Percentiles rank a stretch among this genome's conserved stretches.
phyloP scores from a whole-genome alignment of 2,113 vertebrate species.

The Phasianus colchicus region DNA sequence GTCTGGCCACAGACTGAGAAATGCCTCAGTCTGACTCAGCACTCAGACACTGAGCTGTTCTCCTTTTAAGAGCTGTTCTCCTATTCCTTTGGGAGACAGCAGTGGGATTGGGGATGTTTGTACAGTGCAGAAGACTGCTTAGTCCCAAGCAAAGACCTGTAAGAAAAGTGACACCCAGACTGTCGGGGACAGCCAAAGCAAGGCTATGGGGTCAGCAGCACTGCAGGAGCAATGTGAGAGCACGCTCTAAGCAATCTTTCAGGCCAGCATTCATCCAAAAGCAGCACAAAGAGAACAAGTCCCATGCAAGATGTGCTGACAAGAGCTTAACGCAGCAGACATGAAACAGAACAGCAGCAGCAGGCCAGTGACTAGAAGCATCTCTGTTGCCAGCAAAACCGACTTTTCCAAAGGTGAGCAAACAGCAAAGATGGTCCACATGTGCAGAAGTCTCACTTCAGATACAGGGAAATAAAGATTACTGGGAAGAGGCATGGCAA shows the following conservation, averaged over 20 bases:
- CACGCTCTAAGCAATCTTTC: not conserved
- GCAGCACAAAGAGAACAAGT: not conserved
- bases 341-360: not conserved
- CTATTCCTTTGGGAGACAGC: not conserved
- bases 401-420: not conserved
- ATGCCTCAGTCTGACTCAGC: not conserved
- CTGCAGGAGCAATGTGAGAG: not conserved
- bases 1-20: not conserved
- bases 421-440: not conserved
- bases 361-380: not conserved
- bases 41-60: not conserved
- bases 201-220: not conserved
- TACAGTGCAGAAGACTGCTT: fast-evolving
- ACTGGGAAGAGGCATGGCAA: not conserved
- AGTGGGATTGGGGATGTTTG: not conserved
- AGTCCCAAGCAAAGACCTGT: not conserved
- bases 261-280: not conserved
- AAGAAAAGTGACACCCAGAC: not conserved
- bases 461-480: fast-evolving
- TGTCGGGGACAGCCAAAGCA: not conserved
- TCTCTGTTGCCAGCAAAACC: not conserved
- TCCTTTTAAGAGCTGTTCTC: not conserved
- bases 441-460: not conserved
- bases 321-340: not conserved
- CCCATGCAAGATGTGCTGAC: not conserved